Percentiles rank a stretch among this genome's conserved stretches.
These are phyloP conservation scores for Acanthochromis polyacanthus DNA, from an alignment of 2,113 vertebrate genomes.

Conservation along the genomic window DNA sequence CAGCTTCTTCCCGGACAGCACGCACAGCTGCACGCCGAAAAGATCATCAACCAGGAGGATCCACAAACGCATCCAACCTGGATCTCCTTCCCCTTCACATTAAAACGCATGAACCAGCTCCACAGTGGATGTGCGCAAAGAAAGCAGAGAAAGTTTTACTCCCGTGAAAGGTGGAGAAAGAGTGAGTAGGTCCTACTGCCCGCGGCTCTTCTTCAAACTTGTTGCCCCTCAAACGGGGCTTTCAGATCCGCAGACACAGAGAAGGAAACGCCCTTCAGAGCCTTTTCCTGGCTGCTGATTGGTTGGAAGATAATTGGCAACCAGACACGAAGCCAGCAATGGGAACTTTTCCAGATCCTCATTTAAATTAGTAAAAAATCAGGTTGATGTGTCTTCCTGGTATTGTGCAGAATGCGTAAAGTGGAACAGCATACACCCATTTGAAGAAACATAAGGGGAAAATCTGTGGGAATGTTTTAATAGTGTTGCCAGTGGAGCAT, in stretches of 20 bases:
- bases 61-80: neutral
- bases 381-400: slow-evolving; percentile 37
- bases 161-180: neutral
- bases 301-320: slow-evolving; percentile 59
- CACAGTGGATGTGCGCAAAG: no score
- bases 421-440: slow-evolving; percentile 6
- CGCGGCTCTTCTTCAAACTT: slow-evolving; percentile 65
- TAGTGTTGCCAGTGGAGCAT: slow-evolving; percentile 23
- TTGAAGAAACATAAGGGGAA: neutral
- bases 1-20: slow-evolving; percentile 10
- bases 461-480: slow-evolving; percentile 50
- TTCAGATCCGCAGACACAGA: slow-evolving; percentile 41
- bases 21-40: slow-evolving; percentile 33
- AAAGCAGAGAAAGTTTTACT: neutral
- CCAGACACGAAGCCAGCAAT: slow-evolving; percentile 30
- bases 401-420: slow-evolving; percentile 37
- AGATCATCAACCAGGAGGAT: slow-evolving; percentile 23
- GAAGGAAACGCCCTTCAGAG: slow-evolving; percentile 73
- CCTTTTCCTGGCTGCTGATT: slow-evolving; percentile 69
- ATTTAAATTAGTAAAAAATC: slow-evolving; percentile 16
- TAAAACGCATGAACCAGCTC: neutral
- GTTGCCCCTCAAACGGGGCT: slow-evolving; percentile 55
- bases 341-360: slow-evolving; percentile 46
- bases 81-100: neutral
- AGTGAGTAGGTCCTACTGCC: neutral